phyloP scores from a whole-genome alignment of 2,113 vertebrate species.

The Hemicordylus capensis region DNA sequence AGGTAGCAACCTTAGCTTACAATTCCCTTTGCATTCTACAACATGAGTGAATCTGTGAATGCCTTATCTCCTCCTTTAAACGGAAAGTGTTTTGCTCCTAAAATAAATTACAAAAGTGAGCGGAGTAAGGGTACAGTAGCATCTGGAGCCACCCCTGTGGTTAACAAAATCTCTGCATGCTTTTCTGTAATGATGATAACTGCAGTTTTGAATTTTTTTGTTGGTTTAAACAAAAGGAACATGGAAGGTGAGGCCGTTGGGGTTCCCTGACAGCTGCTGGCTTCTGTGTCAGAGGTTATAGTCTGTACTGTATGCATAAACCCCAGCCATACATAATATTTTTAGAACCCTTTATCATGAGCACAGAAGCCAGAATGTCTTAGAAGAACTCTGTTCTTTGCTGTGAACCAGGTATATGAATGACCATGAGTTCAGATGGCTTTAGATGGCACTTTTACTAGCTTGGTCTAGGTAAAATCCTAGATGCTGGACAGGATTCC shows the following conservation, averaged over 20 bases:
- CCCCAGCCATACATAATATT: neutral
- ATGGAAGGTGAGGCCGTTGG: neutral
- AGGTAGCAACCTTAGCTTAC: too few relatives aligned
- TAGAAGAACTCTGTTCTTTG: neutral
- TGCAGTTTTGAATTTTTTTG: neutral
- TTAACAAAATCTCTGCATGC: neutral
- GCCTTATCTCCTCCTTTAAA: too few relatives aligned
- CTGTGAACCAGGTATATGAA: neutral
- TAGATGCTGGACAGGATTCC: neutral
- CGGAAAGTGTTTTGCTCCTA: too few relatives aligned
- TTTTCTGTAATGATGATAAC: neutral
- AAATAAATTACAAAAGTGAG: neutral
- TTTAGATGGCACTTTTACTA: neutral
- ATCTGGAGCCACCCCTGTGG: neutral
- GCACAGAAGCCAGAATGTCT: neutral
- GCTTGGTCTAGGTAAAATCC: neutral
- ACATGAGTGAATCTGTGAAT: too few relatives aligned
- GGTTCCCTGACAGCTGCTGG: neutral
- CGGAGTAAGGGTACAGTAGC: neutral
- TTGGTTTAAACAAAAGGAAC: neutral
- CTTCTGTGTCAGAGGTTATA: neutral
- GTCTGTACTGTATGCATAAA: neutral
- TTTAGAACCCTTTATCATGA: neutral
- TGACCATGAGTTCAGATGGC: neutral
- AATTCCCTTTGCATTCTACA: too few relatives aligned